Conservation (phyloP, 1,140 invertebrate species). For the Batillaria attramentaria region DNA sequence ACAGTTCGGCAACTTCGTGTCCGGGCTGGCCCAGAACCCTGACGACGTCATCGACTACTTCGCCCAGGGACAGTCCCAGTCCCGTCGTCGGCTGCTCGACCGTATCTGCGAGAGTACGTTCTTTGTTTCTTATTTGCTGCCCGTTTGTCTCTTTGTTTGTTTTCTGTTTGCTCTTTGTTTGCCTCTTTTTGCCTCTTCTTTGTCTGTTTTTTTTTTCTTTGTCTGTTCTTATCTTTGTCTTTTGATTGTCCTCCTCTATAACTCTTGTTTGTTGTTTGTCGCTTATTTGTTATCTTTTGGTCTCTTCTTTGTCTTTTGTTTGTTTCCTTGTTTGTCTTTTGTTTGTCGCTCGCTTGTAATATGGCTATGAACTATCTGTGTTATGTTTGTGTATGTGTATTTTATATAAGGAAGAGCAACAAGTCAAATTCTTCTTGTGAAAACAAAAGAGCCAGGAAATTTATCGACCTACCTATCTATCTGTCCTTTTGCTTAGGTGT, state of each 20-base stretch:
- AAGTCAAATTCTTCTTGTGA: too few relatives aligned
- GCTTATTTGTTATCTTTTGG: not conserved
- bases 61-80: not conserved
- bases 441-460: too few relatives aligned
- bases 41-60: slow-evolving; percentile 30
- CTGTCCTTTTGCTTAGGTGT: too few relatives aligned
- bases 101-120: slow-evolving; percentile 30
- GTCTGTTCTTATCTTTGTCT: not conserved
- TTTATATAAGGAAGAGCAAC: too few relatives aligned
- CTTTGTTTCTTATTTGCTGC: not conserved
- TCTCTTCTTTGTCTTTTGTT: too few relatives aligned
- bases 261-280: not conserved
- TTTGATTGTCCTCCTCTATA: not conserved
- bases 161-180: not conserved
- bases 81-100: not conserved
- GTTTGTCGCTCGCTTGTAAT: too few relatives aligned
- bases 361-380: too few relatives aligned
- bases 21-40: slow-evolving; percentile 1
- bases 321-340: too few relatives aligned
- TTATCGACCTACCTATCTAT: too few relatives aligned
- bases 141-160: not conserved
- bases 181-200: not conserved
- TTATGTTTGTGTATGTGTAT: too few relatives aligned
- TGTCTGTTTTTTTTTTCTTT: not conserved
- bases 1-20: slow-evolving; percentile 21